These are phyloP conservation scores for Drosophila sucinea DNA, from an alignment of 1,140 invertebrate species.

Conservation along the genomic window DNA sequence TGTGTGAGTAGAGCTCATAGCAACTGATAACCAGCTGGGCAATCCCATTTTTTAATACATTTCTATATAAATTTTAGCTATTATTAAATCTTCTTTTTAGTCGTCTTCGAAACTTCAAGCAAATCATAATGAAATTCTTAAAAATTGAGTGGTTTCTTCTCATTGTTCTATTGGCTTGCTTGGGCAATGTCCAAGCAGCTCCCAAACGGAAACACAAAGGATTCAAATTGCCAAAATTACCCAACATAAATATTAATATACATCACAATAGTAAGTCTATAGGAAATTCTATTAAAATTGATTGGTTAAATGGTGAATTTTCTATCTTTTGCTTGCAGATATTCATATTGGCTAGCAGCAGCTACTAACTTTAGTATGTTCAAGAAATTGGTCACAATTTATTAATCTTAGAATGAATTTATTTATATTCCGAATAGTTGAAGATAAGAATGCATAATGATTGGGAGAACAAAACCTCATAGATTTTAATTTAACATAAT, in stretches of 20 bases:
- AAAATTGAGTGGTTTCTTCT: conserved; percentile 45
- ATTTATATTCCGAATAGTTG: neutral
- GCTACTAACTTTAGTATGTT: neutral
- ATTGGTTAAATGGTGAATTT: neutral
- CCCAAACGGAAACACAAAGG: conserved; percentile 44
- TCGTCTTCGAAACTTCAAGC: neutral
- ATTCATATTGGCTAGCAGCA: conserved; percentile 54
- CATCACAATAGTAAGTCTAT: conserved; percentile 68
- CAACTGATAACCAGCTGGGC: conserved; percentile 39
- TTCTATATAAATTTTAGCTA: neutral
- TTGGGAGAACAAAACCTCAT: too few relatives aligned
- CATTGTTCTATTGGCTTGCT: conserved; percentile 27
- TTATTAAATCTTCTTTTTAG: neutral
- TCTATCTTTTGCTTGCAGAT: conserved; percentile 36
- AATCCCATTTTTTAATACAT: neutral
- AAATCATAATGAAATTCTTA: conserved; percentile 58
- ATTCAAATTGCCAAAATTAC: conserved; percentile 30
- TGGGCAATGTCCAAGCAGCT: conserved; percentile 32
- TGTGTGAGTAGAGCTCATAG: conserved; percentile 21
- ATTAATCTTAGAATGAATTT: neutral
- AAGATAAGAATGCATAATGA: too few relatives aligned
- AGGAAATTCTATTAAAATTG: neutral
- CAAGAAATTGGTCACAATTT: neutral
- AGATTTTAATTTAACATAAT: too few relatives aligned
- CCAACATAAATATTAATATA: conserved; percentile 64